These are phyloP conservation scores for Agrochola lychnidis DNA, from an alignment of 2,888 invertebrate species.

Conservation along the genomic window DNA sequence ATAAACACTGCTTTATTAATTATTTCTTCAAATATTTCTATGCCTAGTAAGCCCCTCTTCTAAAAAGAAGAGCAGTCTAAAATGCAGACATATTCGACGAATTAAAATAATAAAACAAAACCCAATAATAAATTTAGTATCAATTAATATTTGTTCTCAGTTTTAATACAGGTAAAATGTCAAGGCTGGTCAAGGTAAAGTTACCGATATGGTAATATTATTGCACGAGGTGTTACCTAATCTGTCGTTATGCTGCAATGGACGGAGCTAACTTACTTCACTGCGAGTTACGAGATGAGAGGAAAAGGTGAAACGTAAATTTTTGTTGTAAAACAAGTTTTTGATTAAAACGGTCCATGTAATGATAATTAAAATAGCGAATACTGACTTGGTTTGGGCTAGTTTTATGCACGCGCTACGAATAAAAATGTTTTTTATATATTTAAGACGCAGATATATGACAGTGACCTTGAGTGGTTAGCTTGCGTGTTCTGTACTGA, in stretches of 20 bases:
- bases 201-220: slow-evolving; percentile 19
- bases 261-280: slow-evolving; percentile 13
- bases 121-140: background rate
- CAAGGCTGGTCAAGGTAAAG: slow-evolving; percentile 58
- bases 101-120: no score
- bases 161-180: slow-evolving; percentile 34
- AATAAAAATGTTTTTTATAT: background rate
- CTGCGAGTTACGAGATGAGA: slow-evolving; percentile 5
- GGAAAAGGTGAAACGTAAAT: slow-evolving; percentile 6
- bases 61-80: background rate
- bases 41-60: no score
- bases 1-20: background rate
- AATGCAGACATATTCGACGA: background rate
- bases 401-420: background rate
- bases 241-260: background rate
- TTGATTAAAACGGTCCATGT: slow-evolving; percentile 2
- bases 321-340: background rate
- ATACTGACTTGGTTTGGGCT: background rate
- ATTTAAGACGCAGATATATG: no score
- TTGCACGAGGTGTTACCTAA: slow-evolving; percentile 34
- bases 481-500: no score
- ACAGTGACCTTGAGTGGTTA: no score
- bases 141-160: background rate
- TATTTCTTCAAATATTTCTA: background rate
- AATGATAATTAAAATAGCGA: background rate